phyloP scores from a whole-genome alignment of 2,113 vertebrate species.

The Psittacula cyanocephala region DNA sequence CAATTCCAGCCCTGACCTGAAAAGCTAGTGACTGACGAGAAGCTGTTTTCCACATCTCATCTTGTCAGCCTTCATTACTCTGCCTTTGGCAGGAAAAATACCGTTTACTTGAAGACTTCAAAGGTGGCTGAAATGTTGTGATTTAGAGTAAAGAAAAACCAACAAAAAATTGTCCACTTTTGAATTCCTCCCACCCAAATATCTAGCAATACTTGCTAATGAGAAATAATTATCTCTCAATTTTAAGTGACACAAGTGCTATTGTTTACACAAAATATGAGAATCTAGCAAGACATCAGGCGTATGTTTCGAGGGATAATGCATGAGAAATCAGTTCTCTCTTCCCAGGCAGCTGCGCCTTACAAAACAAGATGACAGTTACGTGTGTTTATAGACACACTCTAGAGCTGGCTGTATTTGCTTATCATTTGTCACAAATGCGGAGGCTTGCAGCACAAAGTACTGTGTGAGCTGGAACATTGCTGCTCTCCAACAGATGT shows the following conservation, averaged over 20 bases:
- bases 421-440: neutral
- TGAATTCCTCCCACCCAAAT: neutral
- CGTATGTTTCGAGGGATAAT: conserved; percentile 15
- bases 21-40: neutral
- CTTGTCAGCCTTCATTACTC: neutral
- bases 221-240: neutral
- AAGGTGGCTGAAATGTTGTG: neutral
- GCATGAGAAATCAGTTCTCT: neutral
- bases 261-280: conserved; percentile 21
- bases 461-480: neutral
- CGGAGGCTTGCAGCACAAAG: neutral
- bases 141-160: neutral
- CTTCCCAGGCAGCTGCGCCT: neutral
- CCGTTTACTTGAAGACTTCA: neutral
- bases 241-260: conserved; percentile 19
- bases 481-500: neutral
- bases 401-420: neutral
- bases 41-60: neutral
- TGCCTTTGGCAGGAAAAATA: neutral
- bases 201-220: neutral
- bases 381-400: neutral
- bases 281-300: conserved; percentile 1
- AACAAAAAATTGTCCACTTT: neutral
- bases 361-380: conserved; percentile 18
- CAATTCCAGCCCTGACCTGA: neutral